Evolutionary conservation across 2,113 vertebrate species (phyloP).

Genomic region (Bos taurus): ARS-UCD2.0 NC_037357.1:33031001-33031500

Average conservation of each 20-base stretch:
- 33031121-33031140: neutral
- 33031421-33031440: neutral
- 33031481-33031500: constrained; percentile 7
- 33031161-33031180: neutral
- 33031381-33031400: neutral
- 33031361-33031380: neutral
- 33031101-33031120: neutral
- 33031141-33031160: neutral
- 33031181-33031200: neutral
- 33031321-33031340: neutral
- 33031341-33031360: neutral
- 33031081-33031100: neutral
- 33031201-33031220: neutral
- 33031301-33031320: neutral
- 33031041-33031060: neutral
- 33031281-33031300: neutral
- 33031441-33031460: neutral
- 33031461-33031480: neutral
- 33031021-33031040: neutral
- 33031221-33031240: neutral
- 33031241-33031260: neutral
- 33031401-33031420: neutral
- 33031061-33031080: neutral
- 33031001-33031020: neutral
- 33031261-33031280: neutral